Evolutionary conservation across 2,113 vertebrate species (phyloP), one percentile per base, ranked within the genome.

Genomic region (Microcebus griseorufus): DNA sequence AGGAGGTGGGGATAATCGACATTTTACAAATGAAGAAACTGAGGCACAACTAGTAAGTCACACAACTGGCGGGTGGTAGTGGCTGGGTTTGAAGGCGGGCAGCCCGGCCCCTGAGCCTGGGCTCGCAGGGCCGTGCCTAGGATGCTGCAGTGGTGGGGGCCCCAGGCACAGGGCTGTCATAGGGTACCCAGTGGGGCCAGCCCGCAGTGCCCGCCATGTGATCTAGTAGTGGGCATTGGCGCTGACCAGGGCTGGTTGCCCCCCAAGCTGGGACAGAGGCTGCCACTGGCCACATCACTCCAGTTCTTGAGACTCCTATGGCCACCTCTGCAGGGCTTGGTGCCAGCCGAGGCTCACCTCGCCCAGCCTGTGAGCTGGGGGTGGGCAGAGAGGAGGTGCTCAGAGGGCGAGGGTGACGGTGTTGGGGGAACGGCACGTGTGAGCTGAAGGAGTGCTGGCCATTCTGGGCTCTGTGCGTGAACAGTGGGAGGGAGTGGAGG

Each of bases 1-100:
- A 76, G 86, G 72, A 75, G 69, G 51, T n/a, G 55, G 72, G 70
- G 58, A 42, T 12, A 7, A 27, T 27, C 0, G 1, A 13, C 83
- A 23, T 32, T 55, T 58, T 58, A 80, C 95, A 75, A 48, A 37
- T 69, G 84, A 76, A 87, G 76, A 90, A 85, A 48, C 91, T 14
- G 79, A 97, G 95, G 80, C 83, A 48, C 16, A 3, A 3, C 29
- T 10, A 45, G 67, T 58, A 34, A 67, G 81, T 88, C 73, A 20
- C 17, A 18, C 18, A 1, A 5, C 7, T 14, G 4, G 25, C 0
- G 22, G 60, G 60, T 53, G 62, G 12, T 25, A 27, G 69, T 37
- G 55, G 34, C 23, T 8, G 5, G 62, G 53, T n/a, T 29, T 3
- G 2, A 60, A 92, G 48, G 51, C 69, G 51, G 42, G 20, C 48